Evolutionary conservation across 2,113 vertebrate species (phyloP).

Genomic region (Falcunculus frontatus): DNA sequence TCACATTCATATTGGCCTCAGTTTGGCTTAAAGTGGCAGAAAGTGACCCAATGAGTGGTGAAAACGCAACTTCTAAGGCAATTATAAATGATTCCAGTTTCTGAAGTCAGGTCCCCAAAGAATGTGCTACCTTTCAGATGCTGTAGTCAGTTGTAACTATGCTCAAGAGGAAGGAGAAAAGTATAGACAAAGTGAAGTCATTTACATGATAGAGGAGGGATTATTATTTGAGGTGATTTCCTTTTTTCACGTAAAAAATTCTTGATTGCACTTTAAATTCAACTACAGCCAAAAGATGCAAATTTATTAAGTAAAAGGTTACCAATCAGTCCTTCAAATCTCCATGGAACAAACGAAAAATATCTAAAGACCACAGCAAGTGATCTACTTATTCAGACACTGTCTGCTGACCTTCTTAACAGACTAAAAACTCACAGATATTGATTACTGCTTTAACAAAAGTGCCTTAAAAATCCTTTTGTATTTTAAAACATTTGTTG

Average conservation of each 20-base stretch:
- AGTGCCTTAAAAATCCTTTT: not conserved
- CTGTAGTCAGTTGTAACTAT: conserved; percentile 23
- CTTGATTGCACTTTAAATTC: conserved; percentile 47
- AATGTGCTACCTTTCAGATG: not conserved
- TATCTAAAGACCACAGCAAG: not conserved
- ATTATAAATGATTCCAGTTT: not conserved
- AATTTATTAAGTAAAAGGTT: conserved; percentile 53
- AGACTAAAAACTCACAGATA: not conserved
- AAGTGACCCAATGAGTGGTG: not conserved
- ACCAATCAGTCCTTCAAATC: conserved; percentile 34
- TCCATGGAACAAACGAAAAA: not conserved
- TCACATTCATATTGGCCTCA: not conserved
- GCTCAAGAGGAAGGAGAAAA: not conserved
- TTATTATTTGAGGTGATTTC: conserved; percentile 26
- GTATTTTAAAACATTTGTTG: not conserved
- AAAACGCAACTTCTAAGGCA: not conserved
- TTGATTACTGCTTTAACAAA: conserved; percentile 32
- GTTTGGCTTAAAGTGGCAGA: not conserved
- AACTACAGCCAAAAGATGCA: not conserved
- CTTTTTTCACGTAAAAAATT: not conserved
- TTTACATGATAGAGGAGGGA: conserved; percentile 9
- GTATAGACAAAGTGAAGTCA: conserved; percentile 31
- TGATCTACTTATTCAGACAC: conserved; percentile 19
- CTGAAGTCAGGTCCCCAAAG: not conserved
- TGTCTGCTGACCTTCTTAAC: conserved; percentile 53